Evolutionary conservation across 2,797 vertebrate species (phyloP), one percentile per base, ranked within the genome.

Genomic region (Coracias cyanogaster): DNA sequence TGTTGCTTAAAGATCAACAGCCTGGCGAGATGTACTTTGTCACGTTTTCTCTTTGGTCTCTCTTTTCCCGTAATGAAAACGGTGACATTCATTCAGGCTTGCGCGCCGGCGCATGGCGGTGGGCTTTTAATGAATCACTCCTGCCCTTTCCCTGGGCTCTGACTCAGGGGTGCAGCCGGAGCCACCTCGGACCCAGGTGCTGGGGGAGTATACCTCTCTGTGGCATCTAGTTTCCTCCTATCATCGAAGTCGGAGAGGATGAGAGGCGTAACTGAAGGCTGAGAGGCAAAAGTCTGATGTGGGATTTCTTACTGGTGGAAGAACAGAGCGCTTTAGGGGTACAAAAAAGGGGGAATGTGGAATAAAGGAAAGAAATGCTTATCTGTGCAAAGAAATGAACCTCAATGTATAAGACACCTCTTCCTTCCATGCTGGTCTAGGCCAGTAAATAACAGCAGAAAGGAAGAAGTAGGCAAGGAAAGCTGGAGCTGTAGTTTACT

Each of bases 1-100:
- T 85, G 85, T 93, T 96, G 91, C 95, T 94, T 95, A 94, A 96
- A 95, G 95, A 97, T 92, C 94, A 96, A 91, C 95, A 95, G 97
- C 86, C 85, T 64, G 79, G 66, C 49, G 52, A 89, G 90, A 93
- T 95, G 90, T 91, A 95, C 94, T 90, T 94, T 95, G 89, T 96
- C 91, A 96, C 74, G 18, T 89, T 93, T 82, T 65, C 89, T 91
- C 96, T 95, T 96, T 94, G 94, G 80, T 95, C 86, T 93, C 89
- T 37, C 85, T 82, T 85, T 79, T 71, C 17, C 89, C 8, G 11
- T 95, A 96, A 96, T 93, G 93, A 82, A 94, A 96, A 70, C 9
- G 37, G 77, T 96, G 84, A 90, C 89, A 80, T 86, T 91, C 82
- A 67, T 81, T 93, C 77, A 57, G 87, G 82, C 62, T 64, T 7